Evolutionary conservation across 2,113 vertebrate genomes (phyloP).

Genomic region (Hystrix brachyura): DNA sequence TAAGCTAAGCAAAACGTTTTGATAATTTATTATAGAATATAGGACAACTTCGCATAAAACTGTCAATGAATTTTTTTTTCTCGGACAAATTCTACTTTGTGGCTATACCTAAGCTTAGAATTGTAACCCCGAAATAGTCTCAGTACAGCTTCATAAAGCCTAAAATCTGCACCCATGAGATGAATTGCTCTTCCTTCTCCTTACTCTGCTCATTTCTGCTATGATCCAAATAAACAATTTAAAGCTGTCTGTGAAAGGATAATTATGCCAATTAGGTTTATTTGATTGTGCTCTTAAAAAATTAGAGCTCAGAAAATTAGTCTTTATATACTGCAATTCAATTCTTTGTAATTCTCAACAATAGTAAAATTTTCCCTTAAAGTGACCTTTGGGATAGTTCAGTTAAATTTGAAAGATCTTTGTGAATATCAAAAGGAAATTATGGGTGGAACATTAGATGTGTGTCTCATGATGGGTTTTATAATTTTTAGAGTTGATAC

Average conservation of each 20-base stretch:
- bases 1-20: constrained; percentile 1
- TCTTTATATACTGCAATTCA: constrained; percentile 9
- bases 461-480: neutral
- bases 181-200: neutral
- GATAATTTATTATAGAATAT: neutral
- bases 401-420: neutral
- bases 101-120: constrained; percentile 8
- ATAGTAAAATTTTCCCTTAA: constrained; percentile 8
- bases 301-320: constrained; percentile 60
- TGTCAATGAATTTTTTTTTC: constrained; percentile 18
- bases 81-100: constrained; percentile 14
- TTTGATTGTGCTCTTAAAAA: constrained; percentile 64
- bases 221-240: constrained; percentile 67
- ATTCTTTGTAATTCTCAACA: constrained; percentile 37
- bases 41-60: constrained; percentile 6
- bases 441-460: neutral
- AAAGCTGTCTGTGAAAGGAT: constrained; percentile 2
- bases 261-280: constrained; percentile 64
- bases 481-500: neutral
- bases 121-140: neutral
- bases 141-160: neutral
- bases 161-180: constrained; percentile 47
- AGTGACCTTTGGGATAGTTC: neutral
- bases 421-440: neutral
- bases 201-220: constrained; percentile 11